phyloP scores from a whole-genome alignment of 1,140 invertebrate species.

The Rhyacophila brunnea region DNA sequence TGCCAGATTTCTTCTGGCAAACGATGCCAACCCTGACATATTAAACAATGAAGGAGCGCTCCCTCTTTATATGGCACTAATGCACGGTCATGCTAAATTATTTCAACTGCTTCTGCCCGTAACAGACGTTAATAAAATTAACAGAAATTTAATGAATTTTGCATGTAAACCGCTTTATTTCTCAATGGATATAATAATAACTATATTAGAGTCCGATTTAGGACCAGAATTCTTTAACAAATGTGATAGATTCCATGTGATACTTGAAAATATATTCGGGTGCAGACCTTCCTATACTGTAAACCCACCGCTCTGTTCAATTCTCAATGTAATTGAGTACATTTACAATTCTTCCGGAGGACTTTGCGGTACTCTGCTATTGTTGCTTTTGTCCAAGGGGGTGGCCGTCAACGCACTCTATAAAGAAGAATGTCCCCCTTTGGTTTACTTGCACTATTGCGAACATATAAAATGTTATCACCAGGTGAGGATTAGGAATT shows the following conservation, averaged over 20 bases:
- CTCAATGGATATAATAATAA: constrained; percentile 45
- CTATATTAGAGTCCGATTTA: constrained; percentile 43
- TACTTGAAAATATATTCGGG: constrained; percentile 42
- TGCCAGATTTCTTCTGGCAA: constrained; percentile 43
- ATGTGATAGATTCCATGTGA: constrained; percentile 41
- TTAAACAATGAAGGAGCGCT: constrained; percentile 41
- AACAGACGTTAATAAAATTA: constrained; percentile 41
- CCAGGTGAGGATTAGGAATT: constrained; percentile 13
- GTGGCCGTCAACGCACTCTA: constrained; percentile 43
- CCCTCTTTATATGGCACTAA: constrained; percentile 44
- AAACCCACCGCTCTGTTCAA: constrained; percentile 46
- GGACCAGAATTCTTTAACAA: constrained; percentile 48
- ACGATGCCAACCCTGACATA: constrained; percentile 46
- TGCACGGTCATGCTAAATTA: constrained; percentile 37
- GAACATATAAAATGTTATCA: constrained; percentile 38
- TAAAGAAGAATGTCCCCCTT: constrained; percentile 47
- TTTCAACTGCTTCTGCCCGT: constrained; percentile 44
- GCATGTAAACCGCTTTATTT: constrained; percentile 51
- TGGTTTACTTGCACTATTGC: constrained; percentile 49
- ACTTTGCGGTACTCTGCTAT: constrained; percentile 45
- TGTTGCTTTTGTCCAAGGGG: constrained; percentile 47
- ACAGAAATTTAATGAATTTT: constrained; percentile 43
- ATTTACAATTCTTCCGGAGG: constrained; percentile 45
- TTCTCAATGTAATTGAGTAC: constrained; percentile 49
- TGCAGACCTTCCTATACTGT: constrained; percentile 39